phyloP scores from a whole-genome alignment of 1,140 invertebrate genomes.

The Aphidius ervi region DNA sequence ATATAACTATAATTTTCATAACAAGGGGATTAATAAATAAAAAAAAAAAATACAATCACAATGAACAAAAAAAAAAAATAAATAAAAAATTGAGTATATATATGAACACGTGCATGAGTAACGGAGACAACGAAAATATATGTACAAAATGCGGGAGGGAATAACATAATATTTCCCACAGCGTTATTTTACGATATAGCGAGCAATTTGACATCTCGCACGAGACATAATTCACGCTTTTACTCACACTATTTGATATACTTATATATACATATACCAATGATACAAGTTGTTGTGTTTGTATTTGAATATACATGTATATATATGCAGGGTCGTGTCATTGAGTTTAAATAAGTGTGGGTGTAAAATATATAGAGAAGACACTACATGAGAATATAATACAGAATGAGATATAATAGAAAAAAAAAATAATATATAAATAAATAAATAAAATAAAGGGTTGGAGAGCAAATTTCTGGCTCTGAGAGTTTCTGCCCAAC shows the following conservation, averaged over 20 bases:
- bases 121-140: conserved; percentile 26
- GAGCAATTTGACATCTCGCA: conserved; percentile 56
- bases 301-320: no score
- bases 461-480: conserved; percentile 7
- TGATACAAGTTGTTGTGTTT: neutral
- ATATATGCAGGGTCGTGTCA: neutral
- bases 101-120: conserved; percentile 11
- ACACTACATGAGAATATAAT: neutral
- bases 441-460: conserved; percentile 1
- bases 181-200: conserved; percentile 55
- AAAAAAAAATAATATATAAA: no score
- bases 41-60: conserved; percentile 3
- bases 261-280: conserved; percentile 12
- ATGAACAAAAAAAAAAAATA: conserved; percentile 8
- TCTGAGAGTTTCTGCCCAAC: conserved; percentile 5
- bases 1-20: neutral
- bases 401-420: neutral
- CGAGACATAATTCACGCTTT: conserved; percentile 54
- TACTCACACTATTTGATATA: conserved; percentile 22
- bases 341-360: conserved; percentile 18
- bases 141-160: conserved; percentile 24
- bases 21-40: conserved; percentile 6
- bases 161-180: conserved; percentile 54
- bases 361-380: conserved; percentile 17
- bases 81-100: neutral